These are phyloP conservation scores for Pristionchus exspectatus DNA, from an alignment of 2,888 invertebrate genomes.

Conservation along the genomic window DNA sequence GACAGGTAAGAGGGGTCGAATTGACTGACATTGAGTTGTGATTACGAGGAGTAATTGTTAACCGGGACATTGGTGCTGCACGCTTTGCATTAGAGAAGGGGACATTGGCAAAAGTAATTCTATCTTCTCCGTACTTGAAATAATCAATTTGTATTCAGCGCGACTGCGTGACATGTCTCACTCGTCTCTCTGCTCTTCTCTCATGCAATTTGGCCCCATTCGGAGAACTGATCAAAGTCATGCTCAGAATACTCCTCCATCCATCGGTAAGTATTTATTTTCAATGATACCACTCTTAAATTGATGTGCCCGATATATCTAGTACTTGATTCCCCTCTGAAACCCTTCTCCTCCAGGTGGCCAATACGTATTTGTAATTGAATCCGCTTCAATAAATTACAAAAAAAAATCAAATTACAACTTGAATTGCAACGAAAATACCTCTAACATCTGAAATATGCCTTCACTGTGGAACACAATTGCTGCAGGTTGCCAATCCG, in stretches of 20 bases:
- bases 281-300: neutral
- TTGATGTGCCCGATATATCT: too few species aligned
- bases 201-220: constrained; percentile 72
- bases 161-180: constrained; percentile 75
- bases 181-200: constrained; percentile 70
- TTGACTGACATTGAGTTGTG: too few species aligned
- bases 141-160: constrained; percentile 60
- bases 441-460: neutral
- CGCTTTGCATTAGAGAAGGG: neutral
- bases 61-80: too few species aligned
- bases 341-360: too few species aligned
- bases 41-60: too few species aligned
- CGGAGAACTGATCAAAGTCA: constrained; percentile 62
- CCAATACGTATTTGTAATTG: too few species aligned
- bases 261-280: constrained; percentile 49
- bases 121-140: neutral
- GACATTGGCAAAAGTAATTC: neutral
- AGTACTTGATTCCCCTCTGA: too few species aligned
- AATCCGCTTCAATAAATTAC: too few species aligned
- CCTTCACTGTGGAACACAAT: neutral
- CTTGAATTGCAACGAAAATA: too few species aligned
- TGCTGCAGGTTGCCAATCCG: constrained; percentile 49
- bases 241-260: constrained; percentile 68
- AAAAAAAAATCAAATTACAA: too few species aligned
- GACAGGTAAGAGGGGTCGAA: constrained; percentile 77